These are phyloP conservation scores for Venturia canescens DNA, from an alignment of 1,140 invertebrate genomes.

Conservation along the genomic window DNA sequence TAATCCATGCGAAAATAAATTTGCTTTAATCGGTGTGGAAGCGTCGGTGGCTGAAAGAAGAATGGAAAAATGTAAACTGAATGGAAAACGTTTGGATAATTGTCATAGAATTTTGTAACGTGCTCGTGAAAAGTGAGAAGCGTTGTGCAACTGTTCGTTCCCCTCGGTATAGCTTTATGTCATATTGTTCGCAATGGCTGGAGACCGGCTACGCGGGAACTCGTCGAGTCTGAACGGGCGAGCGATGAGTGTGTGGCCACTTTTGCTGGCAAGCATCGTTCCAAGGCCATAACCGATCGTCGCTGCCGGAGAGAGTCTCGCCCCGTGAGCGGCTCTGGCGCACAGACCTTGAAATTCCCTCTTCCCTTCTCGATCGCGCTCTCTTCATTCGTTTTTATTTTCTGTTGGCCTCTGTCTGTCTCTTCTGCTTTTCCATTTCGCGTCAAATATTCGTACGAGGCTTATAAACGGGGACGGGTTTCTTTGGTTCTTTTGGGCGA, in stretches of 20 bases:
- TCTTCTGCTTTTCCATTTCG: not conserved
- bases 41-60: too few relatives aligned
- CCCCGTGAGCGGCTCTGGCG: constrained; percentile 7
- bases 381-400: constrained; percentile 33
- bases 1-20: too few relatives aligned
- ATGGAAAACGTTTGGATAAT: too few relatives aligned
- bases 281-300: constrained; percentile 37
- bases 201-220: not conserved
- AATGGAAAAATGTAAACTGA: too few relatives aligned
- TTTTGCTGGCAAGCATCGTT: not conserved
- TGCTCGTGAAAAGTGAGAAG: too few relatives aligned
- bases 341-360: constrained; percentile 30
- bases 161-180: too few relatives aligned
- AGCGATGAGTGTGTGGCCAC: not conserved
- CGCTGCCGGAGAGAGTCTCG: constrained; percentile 6
- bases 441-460: too few relatives aligned
- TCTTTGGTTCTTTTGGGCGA: not conserved
- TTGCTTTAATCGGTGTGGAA: too few relatives aligned
- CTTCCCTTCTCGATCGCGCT: constrained; percentile 16
- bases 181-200: not conserved
- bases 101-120: too few relatives aligned
- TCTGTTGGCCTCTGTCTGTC: not conserved
- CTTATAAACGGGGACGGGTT: too few relatives aligned
- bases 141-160: too few relatives aligned
- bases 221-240: not conserved